Conservation (phyloP, 2,888 invertebrate genomes). For the Drosophila sordidula region DNA sequence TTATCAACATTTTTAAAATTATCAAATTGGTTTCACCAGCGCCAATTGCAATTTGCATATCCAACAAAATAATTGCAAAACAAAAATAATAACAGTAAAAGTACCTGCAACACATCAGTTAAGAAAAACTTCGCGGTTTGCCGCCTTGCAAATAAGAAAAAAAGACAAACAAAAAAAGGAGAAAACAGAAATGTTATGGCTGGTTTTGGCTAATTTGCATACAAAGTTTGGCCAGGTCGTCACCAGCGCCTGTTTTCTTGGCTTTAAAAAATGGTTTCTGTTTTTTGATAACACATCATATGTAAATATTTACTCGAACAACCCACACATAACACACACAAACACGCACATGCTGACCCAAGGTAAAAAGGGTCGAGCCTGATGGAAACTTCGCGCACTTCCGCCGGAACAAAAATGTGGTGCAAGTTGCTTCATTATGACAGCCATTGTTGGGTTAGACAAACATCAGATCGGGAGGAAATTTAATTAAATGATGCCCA, state of each 20-base stretch:
- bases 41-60: slow-evolving; percentile 65
- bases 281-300: slow-evolving; percentile 65
- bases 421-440: slow-evolving; percentile 68
- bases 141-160: slow-evolving; percentile 18
- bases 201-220: slow-evolving; percentile 63
- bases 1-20: slow-evolving; percentile 31
- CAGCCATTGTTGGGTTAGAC: slow-evolving; percentile 51
- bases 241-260: slow-evolving; percentile 18
- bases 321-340: neutral
- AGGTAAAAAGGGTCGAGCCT: slow-evolving; percentile 38
- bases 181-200: slow-evolving; percentile 31
- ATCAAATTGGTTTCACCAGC: slow-evolving; percentile 36
- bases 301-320: slow-evolving; percentile 54
- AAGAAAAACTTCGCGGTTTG: slow-evolving; percentile 44
- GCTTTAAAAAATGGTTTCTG: slow-evolving; percentile 25
- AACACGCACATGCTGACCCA: slow-evolving; percentile 37
- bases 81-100: slow-evolving; percentile 15
- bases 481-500: slow-evolving; percentile 58
- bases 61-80: slow-evolving; percentile 45
- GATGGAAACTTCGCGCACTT: slow-evolving; percentile 46
- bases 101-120: slow-evolving; percentile 14
- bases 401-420: slow-evolving; percentile 48
- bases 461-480: slow-evolving; percentile 38
- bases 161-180: neutral
- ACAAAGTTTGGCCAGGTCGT: slow-evolving; percentile 27